Evolutionary conservation across 1,140 invertebrate species (phyloP).

Genomic region (Adoxophyes honmai): DNA sequence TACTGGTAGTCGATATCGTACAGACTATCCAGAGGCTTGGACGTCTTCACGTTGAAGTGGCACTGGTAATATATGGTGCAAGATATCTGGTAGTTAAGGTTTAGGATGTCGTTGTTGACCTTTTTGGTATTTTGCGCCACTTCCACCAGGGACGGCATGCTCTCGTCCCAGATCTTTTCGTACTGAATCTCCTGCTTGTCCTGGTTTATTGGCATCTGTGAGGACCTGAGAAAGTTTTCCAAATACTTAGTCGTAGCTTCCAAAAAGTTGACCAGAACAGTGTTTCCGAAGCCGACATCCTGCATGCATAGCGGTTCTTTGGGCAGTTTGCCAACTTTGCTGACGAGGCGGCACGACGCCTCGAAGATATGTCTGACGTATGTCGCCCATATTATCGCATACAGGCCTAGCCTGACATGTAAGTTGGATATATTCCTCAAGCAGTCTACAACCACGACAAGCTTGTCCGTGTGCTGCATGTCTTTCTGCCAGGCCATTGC

Average conservation of each 20-base stretch:
- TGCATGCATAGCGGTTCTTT: constrained; percentile 89
- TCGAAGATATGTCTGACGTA: constrained; percentile 88
- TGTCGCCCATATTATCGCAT: constrained; percentile 91
- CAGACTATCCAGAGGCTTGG: constrained; percentile 84
- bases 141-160: constrained; percentile 83
- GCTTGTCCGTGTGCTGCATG: constrained; percentile 80
- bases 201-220: constrained; percentile 56
- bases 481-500: constrained; percentile 90
- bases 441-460: constrained; percentile 81
- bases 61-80: constrained; percentile 87
- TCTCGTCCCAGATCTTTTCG: constrained; percentile 84
- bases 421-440: constrained; percentile 79
- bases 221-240: constrained; percentile 85
- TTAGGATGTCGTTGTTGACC: constrained; percentile 86
- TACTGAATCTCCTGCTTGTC: constrained; percentile 77
- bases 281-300: constrained; percentile 85
- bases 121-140: constrained; percentile 86
- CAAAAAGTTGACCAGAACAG: constrained; percentile 83
- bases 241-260: constrained; percentile 84
- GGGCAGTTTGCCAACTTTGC: constrained; percentile 92
- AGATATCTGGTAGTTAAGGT: constrained; percentile 87
- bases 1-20: constrained; percentile 82
- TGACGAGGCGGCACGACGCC: constrained; percentile 85
- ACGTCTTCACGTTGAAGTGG: constrained; percentile 85
- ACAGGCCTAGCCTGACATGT: constrained; percentile 85